Base-by-base conservation (phyloP, 2,797 vertebrate species). In the Danionella dracula region DNA sequence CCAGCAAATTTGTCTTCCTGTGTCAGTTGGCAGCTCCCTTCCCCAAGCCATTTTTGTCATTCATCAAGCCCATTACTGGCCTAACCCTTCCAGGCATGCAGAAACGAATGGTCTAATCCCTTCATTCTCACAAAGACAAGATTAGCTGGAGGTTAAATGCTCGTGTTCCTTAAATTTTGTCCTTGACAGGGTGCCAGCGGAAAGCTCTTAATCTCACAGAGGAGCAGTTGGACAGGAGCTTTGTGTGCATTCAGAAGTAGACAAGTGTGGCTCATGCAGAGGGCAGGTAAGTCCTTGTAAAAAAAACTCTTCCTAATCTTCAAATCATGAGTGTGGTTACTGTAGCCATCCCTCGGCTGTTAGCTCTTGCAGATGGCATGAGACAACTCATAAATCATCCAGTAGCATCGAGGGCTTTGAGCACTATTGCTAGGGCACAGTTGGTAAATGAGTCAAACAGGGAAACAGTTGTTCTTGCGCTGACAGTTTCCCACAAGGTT, bases 201-300 rank as follows among this genome's bases (percentile, higher is more conserved):
- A 84, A 89, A 88, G 83, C 84, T 84, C 77, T 89, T 87, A 85
- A 88, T 88, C 87, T 86, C 15, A 61, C 79, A 75, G 80, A 66
- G 82, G 85, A 76, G 81, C 76, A 73, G 76, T 37, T 82, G 83
- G 84, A 80, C 10, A 63, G 76, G 68, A 68, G 77, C 60, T 79
- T 79, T 82, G 72, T 71, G 72, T 80, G 68, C 54, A 45, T 60
- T 37, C 44, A 77, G 75, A 80, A 60, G 75, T 75, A 38, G 42
- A 71, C 19, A 15, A 65, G 17, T 13, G 2, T 8, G 70, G 62
- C 13, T 61, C 72, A 73, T 72, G 65, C 60, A 41, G 61, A 70
- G 48, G 23, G 15, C 32, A 68, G 68, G 67, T 57, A 68, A 57
- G 59, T 65, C 68, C 27, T 57, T 40, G 13, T 41, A 63, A 65